Evolutionary conservation across 1,140 invertebrate species (phyloP), one percentile per base, ranked within the genome.

Genomic region (Drosophila parabipectinata): DNA sequence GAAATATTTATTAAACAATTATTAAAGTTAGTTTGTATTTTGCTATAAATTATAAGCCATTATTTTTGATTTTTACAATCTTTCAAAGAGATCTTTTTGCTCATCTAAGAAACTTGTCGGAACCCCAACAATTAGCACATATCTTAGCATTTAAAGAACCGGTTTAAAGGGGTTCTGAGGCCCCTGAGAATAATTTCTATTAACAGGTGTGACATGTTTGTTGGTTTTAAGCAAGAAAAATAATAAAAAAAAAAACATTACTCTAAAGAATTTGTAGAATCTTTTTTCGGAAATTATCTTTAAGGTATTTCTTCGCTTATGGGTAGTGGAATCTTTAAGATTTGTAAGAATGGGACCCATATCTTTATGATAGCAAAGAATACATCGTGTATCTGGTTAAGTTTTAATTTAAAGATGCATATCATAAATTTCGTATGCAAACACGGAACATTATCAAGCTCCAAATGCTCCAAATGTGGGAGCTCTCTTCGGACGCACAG

Each of bases 351-450:
- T 12, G 4, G 34, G 4, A 37, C 12, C 12, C 12, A 37, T 37
- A 37, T 37, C 34, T 37, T 37, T 37, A 37, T 37, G 34, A n/a
- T 12, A 37, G 3, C 34, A 0, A n/a, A 34, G 32, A 34, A 10
- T 34, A 34, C 9, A 3, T 9, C 32, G 1, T 45, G 18, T 47
- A 9, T 24, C 44, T 24, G 28, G 47, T 28, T 53, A 41, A 64
- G 34, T 67, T 67, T 64, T 67, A 52, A 52, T 50, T 64, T 30
- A n/a, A 30, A 67, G 63, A 45, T 67, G 59, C 63, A 67, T 67
- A 67, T 67, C 63, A 64, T 67, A 67, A 67, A 67, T 67, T 67
- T 15, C 18, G 52, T 64, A 67, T 67, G 63, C 63, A 67, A 67
- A 67, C 47, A 67, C 47, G 34, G 48, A 26, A 7, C 47, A 34